Conservation (phyloP, 2,888 invertebrate species). For the Labia minor region DNA sequence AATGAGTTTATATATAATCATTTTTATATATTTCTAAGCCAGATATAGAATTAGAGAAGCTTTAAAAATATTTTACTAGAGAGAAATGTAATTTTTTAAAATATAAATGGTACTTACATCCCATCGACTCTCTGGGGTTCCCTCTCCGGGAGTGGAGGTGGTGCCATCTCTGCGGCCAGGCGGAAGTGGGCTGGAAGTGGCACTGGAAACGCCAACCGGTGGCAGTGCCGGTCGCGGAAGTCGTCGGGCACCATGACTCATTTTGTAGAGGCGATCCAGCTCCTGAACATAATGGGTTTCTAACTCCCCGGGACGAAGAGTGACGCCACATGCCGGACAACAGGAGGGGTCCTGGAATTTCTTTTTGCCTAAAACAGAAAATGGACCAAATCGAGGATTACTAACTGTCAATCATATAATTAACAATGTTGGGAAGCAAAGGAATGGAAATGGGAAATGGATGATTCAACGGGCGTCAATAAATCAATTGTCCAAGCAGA, state of each 20-base stretch:
- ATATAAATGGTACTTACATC: slow-evolving; percentile 50
- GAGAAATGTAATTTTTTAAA: no score
- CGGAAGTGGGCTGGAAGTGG: slow-evolving; percentile 32
- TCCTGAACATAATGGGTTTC: slow-evolving; percentile 72
- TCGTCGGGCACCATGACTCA: slow-evolving; percentile 29
- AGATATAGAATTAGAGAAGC: no score
- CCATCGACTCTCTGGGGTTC: slow-evolving; percentile 51
- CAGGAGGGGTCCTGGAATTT: slow-evolving; percentile 58
- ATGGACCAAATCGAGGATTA: no score
- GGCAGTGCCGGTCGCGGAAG: neutral
- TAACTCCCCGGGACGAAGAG: slow-evolving; percentile 70
- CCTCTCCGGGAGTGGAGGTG: slow-evolving; percentile 33
- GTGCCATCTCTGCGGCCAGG: slow-evolving; percentile 37
- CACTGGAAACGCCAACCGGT: neutral
- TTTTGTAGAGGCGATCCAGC: slow-evolving; percentile 57
- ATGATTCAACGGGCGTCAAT: no score
- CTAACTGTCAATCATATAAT: no score
- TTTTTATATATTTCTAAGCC: no score
- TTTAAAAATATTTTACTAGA: no score
- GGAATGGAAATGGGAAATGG: no score
- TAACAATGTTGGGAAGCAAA: no score
- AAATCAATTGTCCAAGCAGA: no score
- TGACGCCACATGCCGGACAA: slow-evolving; percentile 83
- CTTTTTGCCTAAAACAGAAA: slow-evolving; percentile 37
- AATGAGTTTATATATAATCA: neutral